Conservation (phyloP, 2,888 invertebrate species). For the Pachymerium ferrugineum region DNA sequence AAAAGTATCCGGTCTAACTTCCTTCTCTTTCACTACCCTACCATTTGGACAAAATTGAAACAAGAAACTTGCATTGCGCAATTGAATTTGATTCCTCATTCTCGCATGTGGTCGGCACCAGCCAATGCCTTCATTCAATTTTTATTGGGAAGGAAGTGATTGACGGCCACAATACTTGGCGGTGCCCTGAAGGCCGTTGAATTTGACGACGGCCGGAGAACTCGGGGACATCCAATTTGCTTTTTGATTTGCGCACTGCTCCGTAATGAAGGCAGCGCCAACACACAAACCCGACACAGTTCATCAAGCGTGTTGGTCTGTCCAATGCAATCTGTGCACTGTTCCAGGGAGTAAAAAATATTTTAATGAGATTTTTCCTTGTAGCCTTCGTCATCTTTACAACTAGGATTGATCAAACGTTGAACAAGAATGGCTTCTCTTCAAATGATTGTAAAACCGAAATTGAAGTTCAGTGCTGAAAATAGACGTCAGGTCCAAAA, state of each 20-base stretch:
- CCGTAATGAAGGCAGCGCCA: conserved; percentile 17
- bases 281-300: background rate
- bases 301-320: conserved; percentile 17
- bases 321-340: background rate
- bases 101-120: background rate
- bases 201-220: conserved; percentile 2
- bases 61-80: background rate
- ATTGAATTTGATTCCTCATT: background rate
- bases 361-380: conserved; percentile 18
- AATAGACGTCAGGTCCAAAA: background rate
- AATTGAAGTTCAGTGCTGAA: background rate
- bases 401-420: background rate
- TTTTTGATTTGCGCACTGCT: conserved; percentile 19
- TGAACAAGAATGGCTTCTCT: background rate
- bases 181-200: conserved; percentile 3
- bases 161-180: background rate
- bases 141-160: background rate
- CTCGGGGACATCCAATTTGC: conserved; percentile 1
- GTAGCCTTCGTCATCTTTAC: background rate
- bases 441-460: background rate
- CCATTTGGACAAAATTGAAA: background rate
- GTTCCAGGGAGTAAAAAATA: conserved; percentile 6
- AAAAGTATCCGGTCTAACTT: no score
- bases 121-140: conserved; percentile 10
- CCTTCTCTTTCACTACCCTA: no score